Evolutionary conservation across 2,888 invertebrate genomes (phyloP).

Genomic region (Drosophila diplacantha): DNA sequence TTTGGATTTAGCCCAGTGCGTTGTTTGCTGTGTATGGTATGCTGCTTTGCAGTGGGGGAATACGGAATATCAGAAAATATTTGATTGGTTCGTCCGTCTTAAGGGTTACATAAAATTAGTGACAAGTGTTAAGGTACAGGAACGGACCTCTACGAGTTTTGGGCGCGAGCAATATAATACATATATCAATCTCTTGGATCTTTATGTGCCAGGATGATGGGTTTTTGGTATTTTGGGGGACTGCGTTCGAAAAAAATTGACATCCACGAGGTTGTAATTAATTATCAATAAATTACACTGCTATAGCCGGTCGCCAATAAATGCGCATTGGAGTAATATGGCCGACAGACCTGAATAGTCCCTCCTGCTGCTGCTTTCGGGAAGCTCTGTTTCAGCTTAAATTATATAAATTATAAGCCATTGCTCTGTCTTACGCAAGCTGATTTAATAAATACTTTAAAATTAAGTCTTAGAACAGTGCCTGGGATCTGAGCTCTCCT

Average conservation of each 20-base stretch:
- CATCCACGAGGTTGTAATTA: slow-evolving; percentile 40
- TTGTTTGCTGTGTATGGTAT: slow-evolving; percentile 46
- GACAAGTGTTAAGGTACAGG: slow-evolving; percentile 56
- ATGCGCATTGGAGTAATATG: slow-evolving; percentile 25
- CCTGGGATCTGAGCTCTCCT: slow-evolving; percentile 22
- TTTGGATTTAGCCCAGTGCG: slow-evolving; percentile 59
- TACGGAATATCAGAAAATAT: slow-evolving; percentile 63
- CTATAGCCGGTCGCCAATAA: slow-evolving; percentile 40
- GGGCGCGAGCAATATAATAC: slow-evolving; percentile 21
- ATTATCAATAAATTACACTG: slow-evolving; percentile 37
- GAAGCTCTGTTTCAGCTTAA: slow-evolving; percentile 15
- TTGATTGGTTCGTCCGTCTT: slow-evolving; percentile 26
- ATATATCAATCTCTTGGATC: slow-evolving; percentile 25
- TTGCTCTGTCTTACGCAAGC: slow-evolving; percentile 21
- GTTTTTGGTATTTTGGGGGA: slow-evolving; percentile 29
- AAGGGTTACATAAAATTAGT: slow-evolving; percentile 44
- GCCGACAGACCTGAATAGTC: slow-evolving; percentile 13
- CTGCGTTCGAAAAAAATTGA: slow-evolving; percentile 49
- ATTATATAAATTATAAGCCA: slow-evolving; percentile 24
- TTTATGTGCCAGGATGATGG: slow-evolving; percentile 8
- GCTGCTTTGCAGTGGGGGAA: slow-evolving; percentile 62
- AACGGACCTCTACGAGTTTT: slow-evolving; percentile 50
- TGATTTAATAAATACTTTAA: slow-evolving; percentile 35
- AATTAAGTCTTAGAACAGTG: slow-evolving; percentile 36
- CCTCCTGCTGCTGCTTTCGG: slow-evolving; percentile 1